These are phyloP conservation scores for Butorides virescens DNA, from an alignment of 2,113 vertebrate genomes.

Conservation along the genomic window DNA sequence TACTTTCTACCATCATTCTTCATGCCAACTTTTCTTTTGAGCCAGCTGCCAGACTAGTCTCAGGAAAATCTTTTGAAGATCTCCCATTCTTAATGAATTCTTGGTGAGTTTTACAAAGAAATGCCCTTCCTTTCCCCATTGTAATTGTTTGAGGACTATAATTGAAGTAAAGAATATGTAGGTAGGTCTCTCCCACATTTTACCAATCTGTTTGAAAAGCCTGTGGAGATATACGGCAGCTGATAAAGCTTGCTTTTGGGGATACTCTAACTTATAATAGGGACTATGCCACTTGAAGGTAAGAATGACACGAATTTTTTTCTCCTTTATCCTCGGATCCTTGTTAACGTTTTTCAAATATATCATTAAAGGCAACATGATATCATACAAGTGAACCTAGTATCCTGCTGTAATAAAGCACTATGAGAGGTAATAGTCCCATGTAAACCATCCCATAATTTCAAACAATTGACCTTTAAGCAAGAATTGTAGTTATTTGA, in stretches of 20 bases:
- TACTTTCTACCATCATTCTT: not conserved
- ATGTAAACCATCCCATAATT: not conserved
- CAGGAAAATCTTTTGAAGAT: not conserved
- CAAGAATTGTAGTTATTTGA: not conserved
- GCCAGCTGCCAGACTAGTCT: not conserved
- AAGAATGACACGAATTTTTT: not conserved
- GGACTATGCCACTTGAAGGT: not conserved
- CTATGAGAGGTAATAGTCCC: not conserved
- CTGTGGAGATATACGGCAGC: not conserved
- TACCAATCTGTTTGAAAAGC: not conserved
- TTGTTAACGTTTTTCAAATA: not conserved
- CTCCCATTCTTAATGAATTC: not conserved
- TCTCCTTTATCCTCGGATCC: not conserved
- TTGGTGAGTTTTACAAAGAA: not conserved
- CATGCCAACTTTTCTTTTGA: not conserved
- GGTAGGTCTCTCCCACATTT: fast-evolving
- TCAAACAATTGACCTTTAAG: not conserved
- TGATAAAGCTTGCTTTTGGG: not conserved
- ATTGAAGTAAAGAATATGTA: not conserved
- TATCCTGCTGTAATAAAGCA: not conserved
- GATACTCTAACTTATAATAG: not conserved
- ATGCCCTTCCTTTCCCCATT: not conserved
- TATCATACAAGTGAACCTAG: not conserved
- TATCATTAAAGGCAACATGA: not conserved
- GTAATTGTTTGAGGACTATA: not conserved